Evolutionary conservation across 2,888 invertebrate species (phyloP), one percentile per base, ranked within the genome.

Genomic region (Galerucella pusilla): DNA sequence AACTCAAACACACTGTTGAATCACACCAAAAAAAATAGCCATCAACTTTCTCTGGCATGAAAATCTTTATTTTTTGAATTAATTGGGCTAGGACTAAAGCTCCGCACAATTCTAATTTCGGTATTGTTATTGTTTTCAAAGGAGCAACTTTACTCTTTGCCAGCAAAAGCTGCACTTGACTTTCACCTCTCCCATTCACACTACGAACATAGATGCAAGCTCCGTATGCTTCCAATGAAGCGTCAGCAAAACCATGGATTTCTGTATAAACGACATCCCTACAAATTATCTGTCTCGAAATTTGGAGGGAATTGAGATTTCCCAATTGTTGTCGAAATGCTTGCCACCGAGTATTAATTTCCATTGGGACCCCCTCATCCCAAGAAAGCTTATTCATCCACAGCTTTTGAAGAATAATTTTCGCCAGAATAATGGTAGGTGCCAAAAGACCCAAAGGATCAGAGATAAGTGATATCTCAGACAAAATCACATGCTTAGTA

Each of bases 71-170:
- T n/a, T 73, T 59, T 16, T 66, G 5, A 2, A 73, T 49, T 5
- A 73, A 67, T 67, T 73, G 20, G 6, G 66, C 57, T 54, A 72
- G 52, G 5, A 66, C 42, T 12, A 72, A 20, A n/a, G 73, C 73
- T 25, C 35, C 73, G 14, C 73, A 67, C 12, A 73, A 68, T 16
- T 73, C 73, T n/a, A 73, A 45, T 16, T 45, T 25, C n/a, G 73
- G 68, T 14, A 73, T 35, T 11, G 54, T 49, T 52, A 25, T 12
- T 12, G 63, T 68, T 52, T 73, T 73, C 7, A 73, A 16, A 9
- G 64, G 68, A n/a, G 68, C 68, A 7, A 64, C 63, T 12, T 52
- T 52, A 25, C 20, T 25, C 20, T 68, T 73, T 4, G 63, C 25
- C 14, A 20, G 35, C 11, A 68, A 11, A 16, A 63, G 42, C 7